Evolutionary conservation across 1,140 invertebrate species (phyloP), one percentile per base, ranked within the genome.

Genomic region (Papilio aristodemus): DNA sequence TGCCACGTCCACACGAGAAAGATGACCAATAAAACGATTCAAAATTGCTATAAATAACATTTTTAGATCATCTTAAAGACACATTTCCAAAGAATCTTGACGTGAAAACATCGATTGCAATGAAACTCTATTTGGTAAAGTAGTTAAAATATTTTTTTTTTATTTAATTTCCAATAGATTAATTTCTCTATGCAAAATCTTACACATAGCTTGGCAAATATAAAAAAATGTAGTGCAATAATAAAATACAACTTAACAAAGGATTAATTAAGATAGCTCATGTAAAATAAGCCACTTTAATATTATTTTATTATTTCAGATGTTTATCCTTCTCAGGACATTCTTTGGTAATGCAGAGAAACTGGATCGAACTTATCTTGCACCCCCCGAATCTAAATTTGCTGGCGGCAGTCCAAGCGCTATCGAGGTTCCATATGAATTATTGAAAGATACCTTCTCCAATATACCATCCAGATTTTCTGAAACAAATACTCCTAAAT

Each of bases 321-420:
- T 82, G 7, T 72, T 74, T 50, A 73, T 62, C 27, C 59, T 83
- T 41, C 71, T 75, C 54, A 73, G 81, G 25, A 63, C 68, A n/a
- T 32, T 32, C 27, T 6, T 32, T 32, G 27, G 27, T 3, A 46
- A 43, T 8, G 66, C 73, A 8, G 84, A 84, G 4, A 88, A 86
- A 66, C 66, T 88, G 38, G 78, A 85, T 67, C 71, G 81, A 27
- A 71, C 75, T 0, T 88, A 88, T 67, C 77, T 88, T 63, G 84
- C 86, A 69, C 86, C 86, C 59, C 74, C 78, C 19, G 75, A 78
- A 57, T 77, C 84, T 5, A 71, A 77, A 66, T 79, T 67, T 54
- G 67, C 85, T 73, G 79, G 80, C 27, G 79, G 82, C 10, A 68
- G 60, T 13, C 68, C 69, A 38, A 76, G 69, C 22, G 75, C 70